These are phyloP conservation scores for Tholera decimalis DNA, from an alignment of 2,888 invertebrate species.

Conservation along the genomic window DNA sequence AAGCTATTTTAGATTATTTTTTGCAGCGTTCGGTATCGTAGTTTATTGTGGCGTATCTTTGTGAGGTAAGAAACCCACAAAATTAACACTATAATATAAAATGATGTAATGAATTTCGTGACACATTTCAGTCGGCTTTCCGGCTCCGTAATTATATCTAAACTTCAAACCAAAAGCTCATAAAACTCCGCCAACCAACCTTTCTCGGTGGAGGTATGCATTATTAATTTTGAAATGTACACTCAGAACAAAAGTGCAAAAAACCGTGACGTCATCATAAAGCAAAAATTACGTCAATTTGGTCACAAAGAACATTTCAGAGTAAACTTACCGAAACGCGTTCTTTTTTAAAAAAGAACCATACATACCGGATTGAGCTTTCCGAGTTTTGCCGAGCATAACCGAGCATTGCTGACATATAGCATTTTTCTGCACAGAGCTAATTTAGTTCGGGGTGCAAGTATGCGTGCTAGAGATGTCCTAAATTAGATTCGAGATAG, in stretches of 20 bases:
- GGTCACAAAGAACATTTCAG: conserved; percentile 42
- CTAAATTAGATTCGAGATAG: conserved; percentile 73
- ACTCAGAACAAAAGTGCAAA: conserved; percentile 3
- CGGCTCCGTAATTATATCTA: neutral
- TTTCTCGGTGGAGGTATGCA: neutral
- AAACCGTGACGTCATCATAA: conserved; percentile 8
- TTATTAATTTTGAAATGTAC: conserved; percentile 1
- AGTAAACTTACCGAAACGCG: conserved; percentile 44
- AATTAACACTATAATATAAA: conserved; percentile 5
- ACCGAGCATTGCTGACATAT: conserved; percentile 17
- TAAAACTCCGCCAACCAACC: neutral
- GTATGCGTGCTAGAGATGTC: conserved; percentile 56
- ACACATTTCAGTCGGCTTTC: too few relatives aligned
- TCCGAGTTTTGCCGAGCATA: conserved; percentile 10
- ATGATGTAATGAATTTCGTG: neutral
- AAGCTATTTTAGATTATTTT: conserved; percentile 40
- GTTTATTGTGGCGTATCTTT: conserved; percentile 14
- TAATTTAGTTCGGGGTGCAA: conserved; percentile 54
- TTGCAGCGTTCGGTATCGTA: conserved; percentile 22
- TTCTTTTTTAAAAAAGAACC: conserved; percentile 26
- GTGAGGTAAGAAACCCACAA: neutral
- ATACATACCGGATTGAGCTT: conserved; percentile 28
- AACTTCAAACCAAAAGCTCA: neutral
- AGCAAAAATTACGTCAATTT: conserved; percentile 38
- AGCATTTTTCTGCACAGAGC: conserved; percentile 44